Evolutionary conservation across 2,113 vertebrate genomes (phyloP), one percentile per base, ranked within the genome.

Genomic region (Lepus europaeus): DNA sequence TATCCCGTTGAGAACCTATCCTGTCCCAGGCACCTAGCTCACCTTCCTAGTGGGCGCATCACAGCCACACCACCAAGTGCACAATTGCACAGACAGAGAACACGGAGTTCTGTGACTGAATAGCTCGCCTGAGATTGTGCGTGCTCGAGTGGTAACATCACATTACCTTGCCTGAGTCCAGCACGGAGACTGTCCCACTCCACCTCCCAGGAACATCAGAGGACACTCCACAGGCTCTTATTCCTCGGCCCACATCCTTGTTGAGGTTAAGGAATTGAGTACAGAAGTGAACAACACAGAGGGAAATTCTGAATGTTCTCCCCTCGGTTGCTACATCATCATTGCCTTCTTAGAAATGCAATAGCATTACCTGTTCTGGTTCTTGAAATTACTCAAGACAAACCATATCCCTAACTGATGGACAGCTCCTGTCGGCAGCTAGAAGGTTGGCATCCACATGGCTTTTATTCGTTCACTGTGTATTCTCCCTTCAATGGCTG

Each of bases 331-430:
- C 17, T 64, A 39, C 51, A 6, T 91, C 79, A 93, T 59, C n/a
- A 1, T 3, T 68, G 69, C 59, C 16, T 82, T 83, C 25, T 59
- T 63, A 94, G 83, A 96, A 96, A 9, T 31, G 27, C 1, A 31
- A 11, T 45, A 45, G 31, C 49, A 31, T 72, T 20, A 36, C 59
- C 49, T 91, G 45, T 51, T 85, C 78, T 91, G 79, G 66, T 9
- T 96, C 94, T 79, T 92, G 84, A 88, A 68, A 92, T 70, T 84
- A 53, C 12, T 79, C 51, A 25, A 20, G 20, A 31, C 11, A 83
- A 92, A 39, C 17, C 63, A 53, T 68, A 90, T 22, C 63, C n/a
- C 0, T 10, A 5, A 83, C 27, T 0, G 3, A 29, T 22, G 20
- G 12, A 22, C 29, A 2, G 66, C 56, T 83, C 53, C 86, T 49